Percentiles rank a stretch among this genome's conserved stretches.
These are phyloP conservation scores for Agrenia bidenticulata DNA, from an alignment of 2,888 invertebrate genomes.

Conservation along the genomic window DNA sequence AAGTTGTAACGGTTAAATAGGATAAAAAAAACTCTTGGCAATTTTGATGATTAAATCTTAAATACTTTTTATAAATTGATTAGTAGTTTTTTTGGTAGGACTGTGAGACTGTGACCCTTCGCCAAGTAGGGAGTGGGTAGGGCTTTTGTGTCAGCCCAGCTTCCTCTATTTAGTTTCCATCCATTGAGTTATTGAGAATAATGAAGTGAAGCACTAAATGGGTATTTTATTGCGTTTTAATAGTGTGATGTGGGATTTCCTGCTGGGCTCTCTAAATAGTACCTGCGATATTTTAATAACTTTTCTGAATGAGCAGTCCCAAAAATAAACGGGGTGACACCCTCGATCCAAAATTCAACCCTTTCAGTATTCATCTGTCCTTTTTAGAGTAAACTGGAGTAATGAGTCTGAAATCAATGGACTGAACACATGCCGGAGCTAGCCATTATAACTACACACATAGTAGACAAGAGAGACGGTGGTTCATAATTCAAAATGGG, in stretches of 20 bases:
- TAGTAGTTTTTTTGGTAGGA: too few relatives aligned
- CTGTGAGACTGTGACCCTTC: too few relatives aligned
- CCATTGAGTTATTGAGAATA: not conserved
- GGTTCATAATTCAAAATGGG: too few relatives aligned
- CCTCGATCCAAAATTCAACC: slow-evolving; percentile 3
- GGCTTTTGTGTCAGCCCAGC: too few relatives aligned
- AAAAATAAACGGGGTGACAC: slow-evolving; percentile 1
- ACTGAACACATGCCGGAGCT: not conserved
- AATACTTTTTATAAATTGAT: too few relatives aligned
- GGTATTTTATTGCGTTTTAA: slow-evolving; percentile 28
- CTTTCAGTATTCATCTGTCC: slow-evolving; percentile 5
- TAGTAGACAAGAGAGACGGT: too few relatives aligned
- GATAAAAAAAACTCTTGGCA: too few relatives aligned
- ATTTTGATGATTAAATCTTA: too few relatives aligned
- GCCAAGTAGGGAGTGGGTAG: too few relatives aligned
- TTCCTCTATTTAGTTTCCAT: not conserved
- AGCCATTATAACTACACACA: too few relatives aligned
- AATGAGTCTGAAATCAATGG: not conserved
- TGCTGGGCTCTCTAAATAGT: slow-evolving; percentile 25
- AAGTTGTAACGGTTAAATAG: too few relatives aligned
- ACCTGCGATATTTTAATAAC: slow-evolving; percentile 24
- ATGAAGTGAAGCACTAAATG: slow-evolving; percentile 7
- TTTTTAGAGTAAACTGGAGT: not conserved
- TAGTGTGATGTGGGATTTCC: slow-evolving; percentile 23
- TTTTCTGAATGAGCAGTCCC: slow-evolving; percentile 3